A percentile compares a stretch with the other conserved stretches of the same genome.
Evolutionary conservation across 2,113 vertebrate species (phyloP).

Genomic region (Phalacrocorax brasilianus): DNA sequence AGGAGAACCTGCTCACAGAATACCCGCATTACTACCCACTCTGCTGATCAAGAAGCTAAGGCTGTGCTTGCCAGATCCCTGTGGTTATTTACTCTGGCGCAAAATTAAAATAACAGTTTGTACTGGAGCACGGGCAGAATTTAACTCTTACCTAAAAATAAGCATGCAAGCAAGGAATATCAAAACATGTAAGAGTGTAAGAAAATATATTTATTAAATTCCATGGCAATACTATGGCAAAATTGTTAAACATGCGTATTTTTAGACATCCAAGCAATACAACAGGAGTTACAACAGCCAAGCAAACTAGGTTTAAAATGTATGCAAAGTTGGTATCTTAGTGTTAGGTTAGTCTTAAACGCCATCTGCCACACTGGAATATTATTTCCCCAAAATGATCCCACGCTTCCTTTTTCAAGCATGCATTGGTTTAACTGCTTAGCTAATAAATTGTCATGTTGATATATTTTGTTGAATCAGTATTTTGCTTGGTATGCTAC

Average conservation of each 20-base stretch:
- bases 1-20: neutral
- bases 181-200: slow-evolving; percentile 61
- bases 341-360: slow-evolving; percentile 59
- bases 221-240: slow-evolving; percentile 75
- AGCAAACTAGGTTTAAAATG: slow-evolving; percentile 69
- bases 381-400: slow-evolving; percentile 52
- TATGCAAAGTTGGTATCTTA: slow-evolving; percentile 56
- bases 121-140: neutral
- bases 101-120: neutral
- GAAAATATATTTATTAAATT: slow-evolving; percentile 86
- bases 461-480: neutral
- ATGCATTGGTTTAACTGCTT: slow-evolving; percentile 43
- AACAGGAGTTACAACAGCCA: slow-evolving; percentile 67
- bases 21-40: neutral
- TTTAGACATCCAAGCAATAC: slow-evolving; percentile 74
- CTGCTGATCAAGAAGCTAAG: neutral
- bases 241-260: slow-evolving; percentile 77
- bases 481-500: slow-evolving; percentile 27
- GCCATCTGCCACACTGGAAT: slow-evolving; percentile 39
- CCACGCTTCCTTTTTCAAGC: slow-evolving; percentile 53
- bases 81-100: neutral
- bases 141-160: slow-evolving; percentile 13
- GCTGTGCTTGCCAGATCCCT: neutral
- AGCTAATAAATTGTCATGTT: neutral
- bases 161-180: slow-evolving; percentile 28